A percentile compares a stretch with the other conserved stretches of the same genome.
Evolutionary conservation across 2,888 invertebrate species (phyloP).

Genomic region (Cerastoderma edule): DNA sequence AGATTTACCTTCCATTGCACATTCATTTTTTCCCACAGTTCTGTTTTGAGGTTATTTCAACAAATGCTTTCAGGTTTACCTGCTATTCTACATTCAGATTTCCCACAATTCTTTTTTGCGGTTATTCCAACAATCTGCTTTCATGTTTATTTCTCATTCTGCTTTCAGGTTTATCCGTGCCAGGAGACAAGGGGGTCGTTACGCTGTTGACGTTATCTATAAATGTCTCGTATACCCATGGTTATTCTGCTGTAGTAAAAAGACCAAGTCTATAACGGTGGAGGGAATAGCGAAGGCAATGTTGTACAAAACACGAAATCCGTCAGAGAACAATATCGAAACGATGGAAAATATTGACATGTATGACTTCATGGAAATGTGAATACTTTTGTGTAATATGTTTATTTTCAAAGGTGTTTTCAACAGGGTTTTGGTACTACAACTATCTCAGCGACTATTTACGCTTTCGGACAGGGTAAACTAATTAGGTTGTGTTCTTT

Average conservation of each 20-base stretch:
- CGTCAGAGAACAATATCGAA: not conserved
- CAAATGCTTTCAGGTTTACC: too few species aligned
- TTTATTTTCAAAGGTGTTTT: too few species aligned
- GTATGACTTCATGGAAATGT: too few species aligned
- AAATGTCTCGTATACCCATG: not conserved
- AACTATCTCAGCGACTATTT: too few species aligned
- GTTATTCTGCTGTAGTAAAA: not conserved
- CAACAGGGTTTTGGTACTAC: too few species aligned
- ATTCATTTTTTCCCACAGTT: not conserved
- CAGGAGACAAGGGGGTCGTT: not conserved
- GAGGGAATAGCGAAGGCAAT: slow-evolving; percentile 1
- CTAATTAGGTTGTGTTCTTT: too few species aligned
- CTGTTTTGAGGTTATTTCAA: not conserved
- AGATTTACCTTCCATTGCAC: not conserved
- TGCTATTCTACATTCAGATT: too few species aligned
- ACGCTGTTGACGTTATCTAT: not conserved
- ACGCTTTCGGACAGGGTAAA: too few species aligned
- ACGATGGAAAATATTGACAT: not conserved
- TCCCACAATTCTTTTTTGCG: not conserved
- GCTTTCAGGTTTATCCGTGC: not conserved
- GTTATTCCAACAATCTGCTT: too few species aligned
- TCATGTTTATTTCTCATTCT: not conserved
- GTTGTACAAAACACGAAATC: slow-evolving; percentile 5
- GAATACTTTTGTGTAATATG: too few species aligned
- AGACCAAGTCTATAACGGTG: not conserved